These are phyloP conservation scores for Chydorus sphaericus DNA, from an alignment of 2,888 invertebrate species.

Conservation along the genomic window DNA sequence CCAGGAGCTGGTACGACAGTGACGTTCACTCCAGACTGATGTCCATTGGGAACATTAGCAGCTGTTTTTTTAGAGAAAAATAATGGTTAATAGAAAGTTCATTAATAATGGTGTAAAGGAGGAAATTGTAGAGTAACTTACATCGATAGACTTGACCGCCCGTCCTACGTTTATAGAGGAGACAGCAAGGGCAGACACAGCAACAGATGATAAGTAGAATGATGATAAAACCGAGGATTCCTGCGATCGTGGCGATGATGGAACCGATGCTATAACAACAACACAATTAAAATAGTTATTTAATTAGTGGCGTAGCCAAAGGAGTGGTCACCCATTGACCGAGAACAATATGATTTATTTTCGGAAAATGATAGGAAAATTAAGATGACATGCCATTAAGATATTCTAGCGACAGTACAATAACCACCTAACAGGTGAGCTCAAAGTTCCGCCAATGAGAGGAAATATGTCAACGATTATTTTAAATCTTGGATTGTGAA, in stretches of 20 bases:
- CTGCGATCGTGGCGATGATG: slow-evolving; percentile 14
- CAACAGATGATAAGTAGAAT: slow-evolving; percentile 25
- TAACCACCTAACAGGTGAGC: no score
- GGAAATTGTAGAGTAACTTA: slow-evolving; percentile 27
- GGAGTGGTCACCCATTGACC: no score
- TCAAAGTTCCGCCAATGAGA: no score
- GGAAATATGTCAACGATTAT: no score
- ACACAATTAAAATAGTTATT: no score
- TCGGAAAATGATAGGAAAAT: no score
- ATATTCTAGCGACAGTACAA: no score
- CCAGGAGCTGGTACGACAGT: not conserved
- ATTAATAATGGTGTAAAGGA: slow-evolving; percentile 28
- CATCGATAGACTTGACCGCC: slow-evolving; percentile 28
- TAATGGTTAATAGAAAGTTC: slow-evolving; percentile 26
- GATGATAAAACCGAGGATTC: slow-evolving; percentile 20
- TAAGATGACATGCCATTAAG: no score
- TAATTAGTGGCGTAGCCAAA: no score
- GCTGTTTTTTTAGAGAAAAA: slow-evolving; percentile 27
- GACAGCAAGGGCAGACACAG: slow-evolving; percentile 27
- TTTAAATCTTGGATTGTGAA: no score
- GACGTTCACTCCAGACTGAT: not conserved
- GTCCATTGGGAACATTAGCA: not conserved
- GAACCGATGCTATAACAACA: slow-evolving; percentile 9
- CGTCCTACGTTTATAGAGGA: slow-evolving; percentile 27
- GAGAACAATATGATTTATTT: not conserved